Percentiles rank a stretch among this genome's conserved stretches.
Evolutionary conservation across 2,113 vertebrate species (phyloP).

Genomic region (Epinephelus fuscoguttatus): DNA sequence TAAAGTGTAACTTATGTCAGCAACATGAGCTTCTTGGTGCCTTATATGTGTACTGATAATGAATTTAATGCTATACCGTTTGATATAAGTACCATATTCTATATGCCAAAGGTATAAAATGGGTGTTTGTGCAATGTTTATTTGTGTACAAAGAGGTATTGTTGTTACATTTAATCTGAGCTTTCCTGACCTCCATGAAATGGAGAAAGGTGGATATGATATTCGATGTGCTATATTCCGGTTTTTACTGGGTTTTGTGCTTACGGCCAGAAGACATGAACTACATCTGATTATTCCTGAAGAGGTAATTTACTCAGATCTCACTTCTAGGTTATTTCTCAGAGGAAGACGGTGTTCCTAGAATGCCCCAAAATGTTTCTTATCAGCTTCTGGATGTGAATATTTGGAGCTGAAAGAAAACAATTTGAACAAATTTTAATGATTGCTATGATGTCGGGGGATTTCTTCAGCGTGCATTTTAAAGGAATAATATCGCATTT

Average conservation of each 20-base stretch:
- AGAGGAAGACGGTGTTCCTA: background rate
- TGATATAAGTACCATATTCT: conserved; percentile 39
- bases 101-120: conserved; percentile 66
- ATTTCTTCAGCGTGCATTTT: background rate
- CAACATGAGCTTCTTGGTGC: conserved; percentile 44
- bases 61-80: conserved; percentile 21
- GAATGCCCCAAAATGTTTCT: background rate
- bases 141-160: conserved; percentile 49
- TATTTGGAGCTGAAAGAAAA: background rate
- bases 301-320: conserved; percentile 12
- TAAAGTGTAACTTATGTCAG: conserved; percentile 53
- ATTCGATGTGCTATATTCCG: background rate
- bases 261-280: conserved; percentile 14
- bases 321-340: background rate
- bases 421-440: background rate
- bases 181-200: conserved; percentile 53
- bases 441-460: too few relatives aligned
- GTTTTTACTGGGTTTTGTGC: conserved; percentile 43
- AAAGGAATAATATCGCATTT: background rate
- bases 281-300: conserved; percentile 9
- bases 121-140: conserved; percentile 70
- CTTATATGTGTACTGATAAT: conserved; percentile 39
- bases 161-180: conserved; percentile 5
- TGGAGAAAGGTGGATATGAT: conserved; percentile 40
- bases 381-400: background rate